Evolutionary conservation across 1,140 invertebrate species (phyloP), one percentile per base, ranked within the genome.

Genomic region (Diorhabda sublineata): DNA sequence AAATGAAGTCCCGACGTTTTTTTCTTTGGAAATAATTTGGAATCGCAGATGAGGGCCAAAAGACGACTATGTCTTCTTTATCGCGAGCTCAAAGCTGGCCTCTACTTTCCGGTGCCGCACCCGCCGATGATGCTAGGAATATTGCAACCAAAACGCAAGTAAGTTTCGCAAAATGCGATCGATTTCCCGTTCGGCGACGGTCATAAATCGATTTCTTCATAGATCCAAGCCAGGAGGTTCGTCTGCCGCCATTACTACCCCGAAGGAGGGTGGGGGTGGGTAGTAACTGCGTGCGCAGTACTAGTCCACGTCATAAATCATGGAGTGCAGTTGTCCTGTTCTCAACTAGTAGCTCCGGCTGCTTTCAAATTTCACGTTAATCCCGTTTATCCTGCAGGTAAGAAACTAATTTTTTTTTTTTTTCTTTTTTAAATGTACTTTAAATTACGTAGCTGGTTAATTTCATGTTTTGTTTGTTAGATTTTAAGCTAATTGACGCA

Each of bases 231-330:
- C 8, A 66, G 78, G 5, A 70, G 78, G 47, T 68, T 80, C 7
- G 69, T 80, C 5, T 80, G 78, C 64, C 74, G 89, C 7, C 89
- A 92, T 76, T 91, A 91, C 80, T 92, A 91, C 78, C 90, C 90
- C 0, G 91, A 92, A 76, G 91, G 90, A 2, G 91, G 91, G 2
- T 93, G 91, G 91, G 92, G 92, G 1, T 93, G 90, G 90, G 86
- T 91, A 41, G 86, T 93, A 4, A 83, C 89, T 0, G 81, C 82
- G 0, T 90, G 89, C 11, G 87, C 88, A 3, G 83, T 89, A 8
- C 74, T 90, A 2, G 87, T 88, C 8, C 87, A 90, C 67, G 78
- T 89, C 5, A 81, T 91, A 5, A 86, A 85, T 64, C 86, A 89
- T 65, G 89, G 89, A 3, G 72, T 90, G 45, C 89, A 90, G 74